A percentile compares a stretch with the other conserved stretches of the same genome.
phyloP scores from a whole-genome alignment of 2,113 vertebrate genomes.

The Circaetus gallicus region DNA sequence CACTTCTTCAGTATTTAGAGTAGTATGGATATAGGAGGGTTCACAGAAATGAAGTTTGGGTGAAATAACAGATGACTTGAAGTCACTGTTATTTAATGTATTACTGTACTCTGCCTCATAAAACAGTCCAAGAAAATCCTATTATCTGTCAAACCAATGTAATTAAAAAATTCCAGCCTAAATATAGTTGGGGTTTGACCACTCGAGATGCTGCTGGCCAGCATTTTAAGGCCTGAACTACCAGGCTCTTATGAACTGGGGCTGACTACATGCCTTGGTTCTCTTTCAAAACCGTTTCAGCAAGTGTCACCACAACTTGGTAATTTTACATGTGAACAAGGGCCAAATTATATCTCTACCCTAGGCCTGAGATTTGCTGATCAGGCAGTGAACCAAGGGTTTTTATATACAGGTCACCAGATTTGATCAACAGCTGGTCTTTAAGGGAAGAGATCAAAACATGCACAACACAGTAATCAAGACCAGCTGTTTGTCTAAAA shows the following conservation, averaged over 20 bases:
- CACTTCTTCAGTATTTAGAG: neutral
- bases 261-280: neutral
- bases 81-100: neutral
- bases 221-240: neutral
- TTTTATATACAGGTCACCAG: neutral
- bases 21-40: neutral
- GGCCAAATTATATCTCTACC: neutral
- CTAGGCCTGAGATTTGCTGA: neutral
- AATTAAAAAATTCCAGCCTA: neutral
- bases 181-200: neutral
- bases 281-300: neutral
- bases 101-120: neutral
- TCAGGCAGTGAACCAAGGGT: neutral
- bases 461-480: neutral
- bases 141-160: neutral
- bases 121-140: neutral
- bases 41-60: neutral
- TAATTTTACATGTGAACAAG: neutral
- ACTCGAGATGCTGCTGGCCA: neutral
- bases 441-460: neutral
- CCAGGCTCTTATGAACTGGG: neutral
- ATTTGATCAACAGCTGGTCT: conserved; percentile 31
- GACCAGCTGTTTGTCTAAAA: conserved; percentile 42
- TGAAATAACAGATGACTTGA: neutral
- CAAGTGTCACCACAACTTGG: neutral